Evolutionary conservation across 2,797 vertebrate species (phyloP).

Genomic region (Odontamblyopus lacepedii): DNA sequence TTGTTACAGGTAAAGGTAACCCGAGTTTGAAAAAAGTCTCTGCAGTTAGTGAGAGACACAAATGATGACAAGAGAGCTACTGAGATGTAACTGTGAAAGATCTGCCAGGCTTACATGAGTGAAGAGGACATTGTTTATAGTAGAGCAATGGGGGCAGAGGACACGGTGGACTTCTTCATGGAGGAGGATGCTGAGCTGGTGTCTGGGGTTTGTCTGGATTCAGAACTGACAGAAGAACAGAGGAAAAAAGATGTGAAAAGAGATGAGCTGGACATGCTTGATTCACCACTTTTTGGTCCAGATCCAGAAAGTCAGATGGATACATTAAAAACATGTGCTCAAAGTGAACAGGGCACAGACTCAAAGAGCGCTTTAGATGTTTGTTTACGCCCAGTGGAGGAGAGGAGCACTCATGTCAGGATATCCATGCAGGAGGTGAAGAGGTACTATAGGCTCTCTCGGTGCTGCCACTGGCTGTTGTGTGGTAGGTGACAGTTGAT

Average conservation of each 20-base stretch:
- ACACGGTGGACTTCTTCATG: conserved; percentile 27
- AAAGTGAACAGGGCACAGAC: neutral
- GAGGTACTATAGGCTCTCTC: conserved; percentile 74
- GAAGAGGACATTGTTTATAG: conserved; percentile 18
- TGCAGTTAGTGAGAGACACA: conserved; percentile 36
- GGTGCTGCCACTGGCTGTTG: conserved; percentile 75
- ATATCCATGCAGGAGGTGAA: conserved; percentile 78
- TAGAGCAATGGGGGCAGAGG: conserved; percentile 51
- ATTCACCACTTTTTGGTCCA: neutral
- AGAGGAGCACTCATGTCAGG: conserved; percentile 56
- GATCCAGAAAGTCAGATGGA: conserved; percentile 8
- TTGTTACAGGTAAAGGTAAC: conserved; percentile 68
- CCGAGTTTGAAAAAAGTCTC: conserved; percentile 58
- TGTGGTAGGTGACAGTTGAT: conserved; percentile 67
- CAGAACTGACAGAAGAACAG: conserved; percentile 14
- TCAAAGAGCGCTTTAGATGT: conserved; percentile 33
- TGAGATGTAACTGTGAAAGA: conserved; percentile 16
- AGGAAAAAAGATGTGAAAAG: conserved; percentile 5
- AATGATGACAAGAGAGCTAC: conserved; percentile 26
- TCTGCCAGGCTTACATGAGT: conserved; percentile 30
- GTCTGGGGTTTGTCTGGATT: conserved; percentile 44
- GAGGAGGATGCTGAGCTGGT: conserved; percentile 48
- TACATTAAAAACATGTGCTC: conserved; percentile 9
- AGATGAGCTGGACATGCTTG: conserved; percentile 27
- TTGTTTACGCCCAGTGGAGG: conserved; percentile 51